phyloP scores from a whole-genome alignment of 2,888 invertebrate genomes.

The Acleris cristana region DNA sequence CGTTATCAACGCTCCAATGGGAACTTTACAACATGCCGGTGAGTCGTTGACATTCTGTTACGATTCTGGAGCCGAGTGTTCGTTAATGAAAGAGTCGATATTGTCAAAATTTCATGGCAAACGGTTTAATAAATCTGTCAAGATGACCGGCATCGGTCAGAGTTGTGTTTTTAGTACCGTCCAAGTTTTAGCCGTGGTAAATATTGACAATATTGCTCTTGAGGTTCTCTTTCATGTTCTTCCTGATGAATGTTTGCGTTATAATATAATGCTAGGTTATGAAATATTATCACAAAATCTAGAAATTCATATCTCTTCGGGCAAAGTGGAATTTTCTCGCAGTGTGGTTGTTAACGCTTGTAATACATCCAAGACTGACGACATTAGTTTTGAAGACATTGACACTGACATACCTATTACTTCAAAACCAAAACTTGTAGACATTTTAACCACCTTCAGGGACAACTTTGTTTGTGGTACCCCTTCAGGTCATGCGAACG shows the following conservation, averaged over 20 bases:
- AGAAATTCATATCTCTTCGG: no score
- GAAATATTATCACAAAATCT: no score
- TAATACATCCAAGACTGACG: no score
- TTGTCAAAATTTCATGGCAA: slow-evolving; percentile 20
- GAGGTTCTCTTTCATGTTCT: slow-evolving; percentile 39
- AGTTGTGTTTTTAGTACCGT: not conserved
- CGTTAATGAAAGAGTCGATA: no score
- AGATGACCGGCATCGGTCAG: slow-evolving; percentile 4
- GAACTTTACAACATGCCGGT: slow-evolving; percentile 24
- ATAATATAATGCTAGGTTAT: slow-evolving; percentile 10
- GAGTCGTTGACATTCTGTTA: slow-evolving; percentile 36
- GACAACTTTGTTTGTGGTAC: no score
- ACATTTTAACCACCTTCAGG: not conserved
- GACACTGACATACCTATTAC: not conserved
- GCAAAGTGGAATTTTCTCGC: no score
- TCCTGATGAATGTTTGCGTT: slow-evolving; percentile 31
- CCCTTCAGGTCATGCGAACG: slow-evolving; percentile 4
- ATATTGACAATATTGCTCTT: slow-evolving; percentile 17
- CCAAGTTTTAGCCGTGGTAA: slow-evolving; percentile 24
- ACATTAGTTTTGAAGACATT: not conserved
- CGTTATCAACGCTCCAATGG: slow-evolving; percentile 15
- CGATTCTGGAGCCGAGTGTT: no score
- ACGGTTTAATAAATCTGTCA: not conserved
- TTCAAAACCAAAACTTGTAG: not conserved
- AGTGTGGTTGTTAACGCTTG: no score